phyloP scores from a whole-genome alignment of 1,140 invertebrate genomes.

The Cepaea nemoralis region DNA sequence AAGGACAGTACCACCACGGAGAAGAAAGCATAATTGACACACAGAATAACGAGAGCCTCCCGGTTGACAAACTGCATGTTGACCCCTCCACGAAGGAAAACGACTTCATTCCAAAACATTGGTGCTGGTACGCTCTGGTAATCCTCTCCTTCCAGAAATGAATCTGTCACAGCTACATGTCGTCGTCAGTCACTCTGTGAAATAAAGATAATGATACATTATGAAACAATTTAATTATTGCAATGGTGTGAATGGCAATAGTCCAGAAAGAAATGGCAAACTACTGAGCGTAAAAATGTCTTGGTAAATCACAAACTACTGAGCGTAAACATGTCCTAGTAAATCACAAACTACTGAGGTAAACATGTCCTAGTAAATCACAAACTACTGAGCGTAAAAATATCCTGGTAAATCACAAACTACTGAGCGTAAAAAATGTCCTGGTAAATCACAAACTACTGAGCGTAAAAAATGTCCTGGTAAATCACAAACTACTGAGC shows the following conservation, averaged over 20 bases:
- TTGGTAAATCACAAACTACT: not conserved
- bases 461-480: too few relatives aligned
- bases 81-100: conserved; percentile 21
- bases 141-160: not conserved
- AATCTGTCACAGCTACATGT: not conserved
- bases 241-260: not conserved
- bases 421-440: too few relatives aligned
- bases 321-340: too few relatives aligned
- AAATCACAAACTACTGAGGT: too few relatives aligned
- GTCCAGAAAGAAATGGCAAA: not conserved
- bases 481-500: too few relatives aligned
- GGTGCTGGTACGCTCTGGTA: not conserved
- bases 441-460: too few relatives aligned
- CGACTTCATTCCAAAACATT: conserved; percentile 38
- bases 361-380: too few relatives aligned
- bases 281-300: not conserved
- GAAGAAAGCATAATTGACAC: conserved; percentile 66
- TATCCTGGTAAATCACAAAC: too few relatives aligned
- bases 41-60: conserved; percentile 59
- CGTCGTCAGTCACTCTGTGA: not conserved
- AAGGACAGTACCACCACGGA: conserved; percentile 60
- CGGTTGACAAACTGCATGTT: conserved; percentile 54
- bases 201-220: too few relatives aligned
- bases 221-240: too few relatives aligned
- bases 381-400: too few relatives aligned